Base-by-base conservation (phyloP, 2,113 vertebrate species). In the Podiceps cristatus region DNA sequence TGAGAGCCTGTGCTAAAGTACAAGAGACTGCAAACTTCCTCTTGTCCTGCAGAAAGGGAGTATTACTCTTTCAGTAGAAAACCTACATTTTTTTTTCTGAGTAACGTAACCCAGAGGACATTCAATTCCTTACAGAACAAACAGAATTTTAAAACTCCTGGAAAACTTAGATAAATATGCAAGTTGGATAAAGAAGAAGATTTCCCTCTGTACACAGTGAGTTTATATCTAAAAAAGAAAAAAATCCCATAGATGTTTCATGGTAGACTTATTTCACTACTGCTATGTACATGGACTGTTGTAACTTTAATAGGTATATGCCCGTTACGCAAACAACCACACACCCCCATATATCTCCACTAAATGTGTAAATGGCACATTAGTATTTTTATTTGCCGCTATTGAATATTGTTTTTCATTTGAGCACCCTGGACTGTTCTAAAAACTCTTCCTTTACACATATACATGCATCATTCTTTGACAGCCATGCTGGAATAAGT, bases 11-110 rank as follows among this genome's bases (percentile, higher is more conserved):
- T 49, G n/a, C 42, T 85, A 25, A 86, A 92, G 50, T 56, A 52
- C 68, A 88, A 93, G 35, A 86, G 63, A 88, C 88, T 93, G 35
- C 35, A 92, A 64, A 94, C 80, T 95, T 86, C 69, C 63, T 86
- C 90, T 49, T 63, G 62, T 93, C 52, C 76, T 81, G 42, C 60
- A 78, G 88, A 56, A 95, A 94, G 60, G 18, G 72, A 73, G 18
- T 87, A 60, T 6, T 68, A 56, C 40, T 52, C 22, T 75, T 89
- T 95, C 94, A 83, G 25, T 27, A 49, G n/a, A 88, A 86, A 78
- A 45, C 62, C 5, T 78, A 20, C 11, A 11, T n/a, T 29, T 37
- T 47, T 37, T 47, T 73, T 74, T 42, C 31, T 49, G 31, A 37
- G 18, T 74, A 86, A 55, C 35, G 16, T 78, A 91, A 72, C 13